Evolutionary conservation across 2,797 vertebrate genomes (phyloP), one percentile per base, ranked within the genome.

Genomic region (Danio choprae): DNA sequence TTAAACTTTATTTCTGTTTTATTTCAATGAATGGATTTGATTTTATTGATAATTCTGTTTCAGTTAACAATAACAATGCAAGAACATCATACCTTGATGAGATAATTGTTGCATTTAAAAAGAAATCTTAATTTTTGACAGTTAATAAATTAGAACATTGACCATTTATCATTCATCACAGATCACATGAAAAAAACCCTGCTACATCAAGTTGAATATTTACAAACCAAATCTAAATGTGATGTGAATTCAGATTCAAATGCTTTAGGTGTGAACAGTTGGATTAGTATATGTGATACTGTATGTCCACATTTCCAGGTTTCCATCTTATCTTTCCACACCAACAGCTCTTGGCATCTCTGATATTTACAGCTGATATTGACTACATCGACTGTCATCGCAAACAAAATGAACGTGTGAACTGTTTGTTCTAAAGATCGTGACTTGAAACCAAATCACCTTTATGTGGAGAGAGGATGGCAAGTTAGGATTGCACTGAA

Each of bases 161-260:
- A 1, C n/a, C 12, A 22, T 22, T 65, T 46, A 29, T 16, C 2
- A 1, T 1, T 36, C 59, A 29, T 36, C 22, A 15, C 5, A 11
- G 11, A 36, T 13, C 1, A 13, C n/a, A 2, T 59, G 7, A 7
- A 29, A 59, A 29, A 13, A 59, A n/a, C n/a, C 56, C 22, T 6
- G 22, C 6, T 5, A 15, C 11, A 13, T 29, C 55, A 36, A 36
- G 12, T 9, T 48, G 7, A 29, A 15, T 18, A 2, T n/a, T 41
- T 40, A n/a, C 2, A 46, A 29, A 16, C 2, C 20, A 3, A 67
- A 16, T 48, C 20, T 13, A 48, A 67, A 29, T 16, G 44, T 50
- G 20, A 44, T 16, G 20, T 48, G 44, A 67, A 67, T 48, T 68
- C 43, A 36, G 20, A 67, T 67, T 67, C 8, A 67, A 67, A 48